A percentile compares a stretch with the other conserved stretches of the same genome.
Evolutionary conservation across 2,797 vertebrate species (phyloP).

Genomic region (Eulemur rubriventer): DNA sequence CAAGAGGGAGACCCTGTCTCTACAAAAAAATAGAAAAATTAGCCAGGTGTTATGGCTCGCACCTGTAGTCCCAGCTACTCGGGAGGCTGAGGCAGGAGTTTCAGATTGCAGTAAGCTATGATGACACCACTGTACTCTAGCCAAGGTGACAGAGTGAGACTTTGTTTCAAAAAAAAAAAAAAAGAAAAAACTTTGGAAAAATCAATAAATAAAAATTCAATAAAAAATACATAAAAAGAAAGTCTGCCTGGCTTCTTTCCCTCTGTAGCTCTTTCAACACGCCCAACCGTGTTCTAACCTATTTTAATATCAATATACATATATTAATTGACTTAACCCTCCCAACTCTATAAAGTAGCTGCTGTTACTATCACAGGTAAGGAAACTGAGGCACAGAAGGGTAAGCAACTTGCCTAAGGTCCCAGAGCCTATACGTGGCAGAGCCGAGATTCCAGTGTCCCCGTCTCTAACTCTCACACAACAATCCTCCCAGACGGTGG

Average conservation of each 20-base stretch:
- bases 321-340: background rate
- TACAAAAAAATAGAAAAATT: too few species aligned
- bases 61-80: too few species aligned
- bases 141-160: too few species aligned
- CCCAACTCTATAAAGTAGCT: background rate
- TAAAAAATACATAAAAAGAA: background rate
- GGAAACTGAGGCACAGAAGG: background rate
- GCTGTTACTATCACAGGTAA: background rate
- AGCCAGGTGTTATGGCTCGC: too few species aligned
- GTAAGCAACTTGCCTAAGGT: background rate
- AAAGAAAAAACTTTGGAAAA: background rate
- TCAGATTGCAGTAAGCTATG: too few species aligned
- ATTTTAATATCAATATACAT: background rate
- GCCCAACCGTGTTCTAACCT: background rate
- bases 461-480: background rate
- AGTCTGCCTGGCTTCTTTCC: background rate
- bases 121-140: too few species aligned
- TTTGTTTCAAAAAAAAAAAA: too few species aligned
- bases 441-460: background rate
- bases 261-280: fast-evolving
- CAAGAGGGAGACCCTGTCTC: too few species aligned
- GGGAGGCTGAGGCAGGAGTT: too few species aligned
- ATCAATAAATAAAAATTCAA: background rate
- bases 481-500: fast-evolving
- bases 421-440: background rate